These are phyloP conservation scores for Mus minutoides DNA, from an alignment of 2,797 vertebrate genomes.

Conservation along the genomic window DNA sequence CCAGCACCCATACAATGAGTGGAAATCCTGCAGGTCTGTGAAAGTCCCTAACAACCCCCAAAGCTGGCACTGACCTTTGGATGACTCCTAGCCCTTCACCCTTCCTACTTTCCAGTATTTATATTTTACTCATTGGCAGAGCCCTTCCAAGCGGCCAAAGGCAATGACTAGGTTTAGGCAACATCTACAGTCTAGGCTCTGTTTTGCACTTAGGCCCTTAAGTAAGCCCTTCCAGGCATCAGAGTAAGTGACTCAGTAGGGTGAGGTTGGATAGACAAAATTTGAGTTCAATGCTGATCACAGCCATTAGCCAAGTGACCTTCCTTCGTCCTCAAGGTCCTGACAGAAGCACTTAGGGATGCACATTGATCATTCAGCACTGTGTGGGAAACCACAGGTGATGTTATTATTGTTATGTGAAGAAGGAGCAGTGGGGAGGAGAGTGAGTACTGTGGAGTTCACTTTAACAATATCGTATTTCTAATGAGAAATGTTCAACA, in stretches of 20 bases:
- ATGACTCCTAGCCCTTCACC: too few relatives aligned
- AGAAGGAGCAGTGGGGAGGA: not conserved
- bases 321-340: not conserved
- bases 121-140: not conserved
- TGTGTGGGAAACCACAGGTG: not conserved
- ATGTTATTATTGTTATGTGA: not conserved
- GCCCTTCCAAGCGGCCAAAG: not conserved
- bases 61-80: not conserved
- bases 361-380: not conserved
- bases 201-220: not conserved
- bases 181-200: not conserved
- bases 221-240: not conserved
- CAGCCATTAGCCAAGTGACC: not conserved
- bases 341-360: not conserved
- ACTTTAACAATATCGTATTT: not conserved
- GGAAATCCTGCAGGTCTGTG: not conserved
- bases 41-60: too few relatives aligned
- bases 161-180: not conserved
- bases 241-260: not conserved
- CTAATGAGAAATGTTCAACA: not conserved
- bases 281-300: not conserved
- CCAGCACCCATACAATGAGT: not conserved
- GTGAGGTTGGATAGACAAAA: not conserved
- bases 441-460: too few relatives aligned
- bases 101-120: not conserved